Base-by-base conservation (phyloP, 2,113 vertebrate genomes). In the Heloderma charlesbogerti region DNA sequence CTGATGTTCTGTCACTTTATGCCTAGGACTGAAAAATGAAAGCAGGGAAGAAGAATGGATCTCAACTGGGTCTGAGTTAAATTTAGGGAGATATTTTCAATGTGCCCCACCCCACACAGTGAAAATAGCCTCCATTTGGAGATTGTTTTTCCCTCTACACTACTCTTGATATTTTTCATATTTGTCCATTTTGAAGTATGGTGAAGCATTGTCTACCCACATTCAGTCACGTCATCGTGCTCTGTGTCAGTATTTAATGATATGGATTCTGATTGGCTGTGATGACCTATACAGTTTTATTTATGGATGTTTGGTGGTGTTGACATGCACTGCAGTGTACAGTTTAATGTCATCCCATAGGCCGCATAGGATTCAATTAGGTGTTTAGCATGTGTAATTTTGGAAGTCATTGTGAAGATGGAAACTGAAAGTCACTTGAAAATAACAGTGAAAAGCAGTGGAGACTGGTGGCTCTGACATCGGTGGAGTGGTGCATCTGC, bases 1-100 rank as follows among this genome's bases (percentile, higher is more conserved):
- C 51, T 54, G 9, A 1, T 40, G 34, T 29, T 66, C 15, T 37
- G 16, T 75, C 40, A 7, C 6, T 90, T 29, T 60, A n/a, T 93
- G 89, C 88, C 77, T 9, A 15, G 57, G 48, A 22, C 88, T 91
- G 27, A 89, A 27, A 89, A 94, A 94, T 89, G 79, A 89, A 92
- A 85, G 57, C n/a, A 86, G 81, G 54, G 13, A 43, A 84, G 20
- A 13, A 84, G 20, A 13, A 9, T 63, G 67, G 25, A 89, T 16
- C 31, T 27, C 54, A 78, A 78, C 75, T 48, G 31, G 80, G 16
- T 16, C 29, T 82, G 51, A 71, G 29, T 29, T 69, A 85, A 85
- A 69, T 69, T 31, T 18, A 60, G 7, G 63, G 6, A 37, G 57
- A 20, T 20, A 66, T 40, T 40, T 25, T 84, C 22, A 84, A 8